These are phyloP conservation scores for Heterodera carotae DNA, from an alignment of 1,140 invertebrate genomes.

Conservation along the genomic window DNA sequence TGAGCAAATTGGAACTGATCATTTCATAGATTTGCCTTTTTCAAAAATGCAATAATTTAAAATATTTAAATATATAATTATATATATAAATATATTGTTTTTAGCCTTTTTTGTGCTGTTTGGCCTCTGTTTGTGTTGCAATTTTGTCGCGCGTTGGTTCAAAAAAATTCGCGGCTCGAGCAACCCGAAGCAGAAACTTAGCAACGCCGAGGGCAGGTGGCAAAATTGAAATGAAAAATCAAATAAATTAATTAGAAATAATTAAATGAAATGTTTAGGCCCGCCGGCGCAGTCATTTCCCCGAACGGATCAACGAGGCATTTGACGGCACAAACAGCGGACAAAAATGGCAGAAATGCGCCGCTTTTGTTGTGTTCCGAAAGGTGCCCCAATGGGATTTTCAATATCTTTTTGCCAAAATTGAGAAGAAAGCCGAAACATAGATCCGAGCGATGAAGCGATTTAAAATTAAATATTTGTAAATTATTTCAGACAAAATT, in stretches of 20 bases:
- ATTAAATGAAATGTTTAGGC: too few relatives aligned
- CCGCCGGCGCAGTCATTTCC: conserved; percentile 1
- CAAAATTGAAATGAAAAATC: background rate
- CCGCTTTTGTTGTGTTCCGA: background rate
- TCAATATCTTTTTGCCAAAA: too few relatives aligned
- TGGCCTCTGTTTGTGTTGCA: conserved; percentile 37
- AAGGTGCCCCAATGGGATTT: too few relatives aligned
- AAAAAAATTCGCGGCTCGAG: conserved; percentile 18
- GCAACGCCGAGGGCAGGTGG: background rate
- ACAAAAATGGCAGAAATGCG: background rate
- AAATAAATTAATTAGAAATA: background rate
- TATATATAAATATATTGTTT: background rate
- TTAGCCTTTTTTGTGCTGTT: conserved; percentile 31
- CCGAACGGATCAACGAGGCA: conserved; percentile 14
- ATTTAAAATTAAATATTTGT: background rate
- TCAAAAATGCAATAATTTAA: background rate
- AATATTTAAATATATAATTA: background rate
- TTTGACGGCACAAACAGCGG: background rate
- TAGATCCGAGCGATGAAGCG: too few relatives aligned
- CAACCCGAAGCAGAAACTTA: conserved; percentile 24
- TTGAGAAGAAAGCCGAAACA: too few relatives aligned
- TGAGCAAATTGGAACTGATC: background rate
- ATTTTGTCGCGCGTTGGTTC: conserved; percentile 5
- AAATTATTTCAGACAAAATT: background rate
- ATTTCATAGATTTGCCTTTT: conserved; percentile 4